Percentiles rank a stretch among this genome's conserved stretches.
These are phyloP conservation scores for Hydrozoanthus gracilis DNA, from an alignment of 92 coral and sea anemone genomes.

Conservation along the genomic window DNA sequence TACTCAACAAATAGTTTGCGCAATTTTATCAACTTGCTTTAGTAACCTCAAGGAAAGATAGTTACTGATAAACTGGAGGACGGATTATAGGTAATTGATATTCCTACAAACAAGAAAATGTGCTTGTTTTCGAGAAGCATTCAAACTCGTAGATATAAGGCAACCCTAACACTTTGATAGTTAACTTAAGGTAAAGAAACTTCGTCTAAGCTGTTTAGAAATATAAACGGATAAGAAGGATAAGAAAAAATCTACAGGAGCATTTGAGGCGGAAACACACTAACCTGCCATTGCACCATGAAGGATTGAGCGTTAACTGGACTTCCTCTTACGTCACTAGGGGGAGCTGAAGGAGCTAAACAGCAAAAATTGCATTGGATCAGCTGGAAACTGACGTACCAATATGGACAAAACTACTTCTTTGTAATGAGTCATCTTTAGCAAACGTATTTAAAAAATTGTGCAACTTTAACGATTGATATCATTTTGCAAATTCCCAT, in stretches of 20 bases:
- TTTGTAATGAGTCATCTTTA: no score
- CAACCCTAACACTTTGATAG: not conserved
- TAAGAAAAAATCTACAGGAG: not conserved
- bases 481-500: no score
- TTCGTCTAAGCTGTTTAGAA: not conserved
- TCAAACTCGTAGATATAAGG: not conserved
- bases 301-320: slow-evolving; percentile 85
- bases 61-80: not conserved
- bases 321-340: slow-evolving; percentile 63
- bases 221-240: not conserved
- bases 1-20: not conserved
- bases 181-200: not conserved
- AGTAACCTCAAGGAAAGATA: not conserved
- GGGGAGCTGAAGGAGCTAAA: slow-evolving; percentile 85
- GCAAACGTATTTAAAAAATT: no score
- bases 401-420: not conserved
- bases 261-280: slow-evolving; percentile 4
- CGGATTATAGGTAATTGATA: not conserved
- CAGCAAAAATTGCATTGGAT: not conserved
- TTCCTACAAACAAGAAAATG: not conserved
- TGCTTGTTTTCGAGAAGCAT: not conserved
- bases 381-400: no score
- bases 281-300: slow-evolving; percentile 90
- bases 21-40: not conserved
- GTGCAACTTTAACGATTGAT: no score